These are phyloP conservation scores for Phyllostomus discolor DNA, from an alignment of 2,113 vertebrate genomes.

Conservation along the genomic window DNA sequence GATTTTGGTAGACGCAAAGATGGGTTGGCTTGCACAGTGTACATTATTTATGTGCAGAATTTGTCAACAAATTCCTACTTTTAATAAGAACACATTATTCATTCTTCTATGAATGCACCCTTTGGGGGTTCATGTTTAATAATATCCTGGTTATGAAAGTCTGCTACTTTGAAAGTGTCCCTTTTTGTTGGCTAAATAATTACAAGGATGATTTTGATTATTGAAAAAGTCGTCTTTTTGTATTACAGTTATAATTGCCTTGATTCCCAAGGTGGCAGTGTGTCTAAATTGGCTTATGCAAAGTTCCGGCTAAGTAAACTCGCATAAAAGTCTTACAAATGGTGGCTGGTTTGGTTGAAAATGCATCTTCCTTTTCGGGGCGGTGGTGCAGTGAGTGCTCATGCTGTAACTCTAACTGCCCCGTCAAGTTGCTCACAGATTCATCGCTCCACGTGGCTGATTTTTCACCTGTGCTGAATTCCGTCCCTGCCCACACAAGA, in stretches of 20 bases:
- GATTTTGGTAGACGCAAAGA: background rate
- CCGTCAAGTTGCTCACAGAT: background rate
- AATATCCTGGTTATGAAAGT: slow-evolving; percentile 37
- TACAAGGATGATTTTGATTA: slow-evolving; percentile 23
- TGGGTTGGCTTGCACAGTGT: background rate
- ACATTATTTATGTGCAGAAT: background rate
- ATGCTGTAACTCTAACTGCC: background rate
- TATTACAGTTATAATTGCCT: slow-evolving; percentile 40
- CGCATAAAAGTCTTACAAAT: background rate
- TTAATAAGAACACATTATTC: slow-evolving; percentile 27
- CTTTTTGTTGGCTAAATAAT: slow-evolving; percentile 51
- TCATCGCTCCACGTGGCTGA: background rate
- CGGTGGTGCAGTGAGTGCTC: background rate
- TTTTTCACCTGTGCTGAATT: background rate
- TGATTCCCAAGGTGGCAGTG: slow-evolving; percentile 24
- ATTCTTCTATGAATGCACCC: background rate
- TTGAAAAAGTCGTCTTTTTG: slow-evolving; percentile 51
- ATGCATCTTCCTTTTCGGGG: background rate
- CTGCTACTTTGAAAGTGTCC: background rate
- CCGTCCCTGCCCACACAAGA: background rate
- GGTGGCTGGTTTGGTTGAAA: background rate
- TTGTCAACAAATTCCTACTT: slow-evolving; percentile 29
- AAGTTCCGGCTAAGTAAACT: slow-evolving; percentile 18
- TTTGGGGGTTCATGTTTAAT: slow-evolving; percentile 55
- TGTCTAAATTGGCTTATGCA: slow-evolving; percentile 2